Base-by-base conservation (phyloP, 2,888 invertebrate species). In the Drosophila niveifrons region DNA sequence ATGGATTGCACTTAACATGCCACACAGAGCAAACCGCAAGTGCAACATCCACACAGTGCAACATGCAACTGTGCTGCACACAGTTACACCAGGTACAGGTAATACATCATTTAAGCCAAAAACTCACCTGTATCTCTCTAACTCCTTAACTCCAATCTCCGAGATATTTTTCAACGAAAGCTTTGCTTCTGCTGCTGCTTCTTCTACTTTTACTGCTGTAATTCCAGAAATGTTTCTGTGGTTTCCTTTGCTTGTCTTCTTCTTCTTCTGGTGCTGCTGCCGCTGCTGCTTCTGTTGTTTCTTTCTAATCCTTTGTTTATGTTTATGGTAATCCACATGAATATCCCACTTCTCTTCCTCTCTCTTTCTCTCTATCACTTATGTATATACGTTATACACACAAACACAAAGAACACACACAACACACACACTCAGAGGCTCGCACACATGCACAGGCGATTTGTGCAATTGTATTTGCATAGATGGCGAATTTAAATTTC, bases 1-100 rank as follows among this genome's bases (percentile, higher is more conserved):
- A 89, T 85, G 85, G 86, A 85, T 85, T 85, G 89, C 85, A 86
- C 85, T 86, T 85, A 86, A 86, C 89, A 82, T 88, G 86, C 86
- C 89, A 67, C 84, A 84, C 68, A 47, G 31, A 66, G 65, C 44
- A 52, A 74, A 57, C 78, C 70, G 81, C 80, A 78, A 78, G 66
- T 77, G 78, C 81, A 78, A 66, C 64, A 50, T 59, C 29, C 58
- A 59, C 68, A 66, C 68, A 65, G 51, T 31, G 8, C 9, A 10
- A 31, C 9, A 10, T 31, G 15, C 15, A 7, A 13, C 15, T 15
- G 13, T 8, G 39, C 15, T 41, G 23, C 23, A 23, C 23, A 31
- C 31, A 31, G 10, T 10, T 31, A 31, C 31, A 31, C 9, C 10
- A 31, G 10, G 31, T 64, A 53, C 56, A 67, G 79, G 88, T 73